Conservation (phyloP, 2,113 vertebrate species). For the Rhynchomys soricoides region DNA sequence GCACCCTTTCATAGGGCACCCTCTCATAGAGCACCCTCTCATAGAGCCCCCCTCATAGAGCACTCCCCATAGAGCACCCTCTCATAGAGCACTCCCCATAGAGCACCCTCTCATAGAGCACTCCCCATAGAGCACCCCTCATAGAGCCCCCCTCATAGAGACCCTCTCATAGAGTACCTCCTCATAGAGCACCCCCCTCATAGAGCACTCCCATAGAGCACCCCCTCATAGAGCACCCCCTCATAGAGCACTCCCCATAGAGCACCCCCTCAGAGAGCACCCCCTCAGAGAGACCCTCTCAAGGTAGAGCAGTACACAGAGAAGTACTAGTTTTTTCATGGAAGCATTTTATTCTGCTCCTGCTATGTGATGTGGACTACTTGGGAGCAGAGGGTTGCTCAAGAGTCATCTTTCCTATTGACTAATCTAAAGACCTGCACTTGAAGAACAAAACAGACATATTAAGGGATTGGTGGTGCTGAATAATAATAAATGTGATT, state of each 20-base stretch:
- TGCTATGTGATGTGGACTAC: background rate
- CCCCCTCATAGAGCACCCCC: background rate
- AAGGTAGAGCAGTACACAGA: too few species aligned
- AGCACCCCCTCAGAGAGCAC: background rate
- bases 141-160: too few species aligned
- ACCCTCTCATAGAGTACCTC: background rate
- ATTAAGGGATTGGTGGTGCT: background rate
- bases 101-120: background rate
- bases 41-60: background rate
- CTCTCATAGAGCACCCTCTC: too few species aligned
- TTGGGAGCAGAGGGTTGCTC: too few species aligned
- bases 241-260: too few species aligned
- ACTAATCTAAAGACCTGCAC: background rate
- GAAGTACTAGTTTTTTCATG: background rate
- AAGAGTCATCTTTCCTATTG: background rate
- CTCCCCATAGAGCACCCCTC: background rate
- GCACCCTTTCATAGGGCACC: too few species aligned
- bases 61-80: background rate
- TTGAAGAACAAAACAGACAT: background rate
- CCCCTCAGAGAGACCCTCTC: background rate
- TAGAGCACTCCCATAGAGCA: background rate
- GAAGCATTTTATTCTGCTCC: background rate
- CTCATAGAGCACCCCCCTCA: too few species aligned
- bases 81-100: background rate
- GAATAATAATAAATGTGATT: background rate